phyloP scores from a whole-genome alignment of 2,888 invertebrate genomes.

The Philopedon plagiatum region DNA sequence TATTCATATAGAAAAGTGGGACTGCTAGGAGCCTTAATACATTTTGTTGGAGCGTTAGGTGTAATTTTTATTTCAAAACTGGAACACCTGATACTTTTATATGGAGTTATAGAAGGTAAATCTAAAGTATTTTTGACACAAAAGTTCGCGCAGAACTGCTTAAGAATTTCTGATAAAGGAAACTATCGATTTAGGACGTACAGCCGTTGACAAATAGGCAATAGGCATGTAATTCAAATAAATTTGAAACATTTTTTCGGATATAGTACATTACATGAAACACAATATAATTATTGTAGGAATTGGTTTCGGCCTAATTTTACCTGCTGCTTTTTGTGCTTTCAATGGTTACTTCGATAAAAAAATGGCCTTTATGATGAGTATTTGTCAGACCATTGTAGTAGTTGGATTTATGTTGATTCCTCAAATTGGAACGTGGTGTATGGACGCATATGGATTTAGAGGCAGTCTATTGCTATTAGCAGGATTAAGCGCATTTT shows the following conservation, averaged over 20 bases:
- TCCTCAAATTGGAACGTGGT: conserved; percentile 76
- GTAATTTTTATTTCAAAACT: conserved; percentile 77
- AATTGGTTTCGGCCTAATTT: conserved; percentile 81
- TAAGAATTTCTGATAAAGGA: no score
- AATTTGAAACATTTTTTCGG: no score
- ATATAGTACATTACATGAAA: no score
- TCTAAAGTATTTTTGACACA: no score
- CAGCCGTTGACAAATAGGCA: no score
- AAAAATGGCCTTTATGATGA: conserved; percentile 81
- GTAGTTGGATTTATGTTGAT: conserved; percentile 79
- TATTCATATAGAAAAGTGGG: conserved; percentile 79
- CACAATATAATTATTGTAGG: conserved; percentile 68
- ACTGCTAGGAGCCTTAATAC: conserved; percentile 76
- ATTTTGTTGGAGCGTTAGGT: conserved; percentile 74
- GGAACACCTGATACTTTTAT: conserved; percentile 75
- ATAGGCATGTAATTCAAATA: no score
- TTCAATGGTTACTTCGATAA: conserved; percentile 83
- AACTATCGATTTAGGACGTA: no score
- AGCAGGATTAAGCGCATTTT: conserved; percentile 1
- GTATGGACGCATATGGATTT: conserved; percentile 77
- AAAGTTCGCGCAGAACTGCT: no score
- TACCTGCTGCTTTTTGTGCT: conserved; percentile 80
- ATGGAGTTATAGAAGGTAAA: conserved; percentile 76
- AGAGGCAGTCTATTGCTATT: conserved; percentile 21
- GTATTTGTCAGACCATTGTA: conserved; percentile 80